These are phyloP conservation scores for Parazoanthus swiftii DNA, from an alignment of 92 coral and sea anemone species.

Conservation along the genomic window DNA sequence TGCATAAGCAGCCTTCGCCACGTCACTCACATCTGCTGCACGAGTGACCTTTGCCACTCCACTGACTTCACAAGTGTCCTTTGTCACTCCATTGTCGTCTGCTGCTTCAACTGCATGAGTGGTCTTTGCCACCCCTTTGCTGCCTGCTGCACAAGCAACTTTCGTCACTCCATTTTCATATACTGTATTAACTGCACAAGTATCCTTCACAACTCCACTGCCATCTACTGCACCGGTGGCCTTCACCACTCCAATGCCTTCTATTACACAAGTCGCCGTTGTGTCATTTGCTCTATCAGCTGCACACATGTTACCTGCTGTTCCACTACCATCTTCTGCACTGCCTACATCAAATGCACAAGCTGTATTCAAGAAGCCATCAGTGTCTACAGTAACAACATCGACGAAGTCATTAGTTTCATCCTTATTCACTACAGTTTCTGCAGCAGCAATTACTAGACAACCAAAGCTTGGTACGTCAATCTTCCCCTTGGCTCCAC, in stretches of 20 bases:
- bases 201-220: background rate
- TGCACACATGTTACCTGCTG: background rate
- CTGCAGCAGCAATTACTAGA: too few relatives aligned
- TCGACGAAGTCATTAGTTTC: background rate
- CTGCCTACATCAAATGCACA: background rate
- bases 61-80: background rate
- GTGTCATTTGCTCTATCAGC: background rate
- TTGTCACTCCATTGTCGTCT: background rate
- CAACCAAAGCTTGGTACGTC: background rate
- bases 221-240: background rate
- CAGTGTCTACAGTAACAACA: background rate
- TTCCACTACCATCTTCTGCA: background rate
- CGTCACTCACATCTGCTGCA: background rate
- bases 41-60: background rate
- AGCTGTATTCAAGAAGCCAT: background rate
- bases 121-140: background rate
- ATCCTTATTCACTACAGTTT: background rate
- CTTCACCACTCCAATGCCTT: background rate
- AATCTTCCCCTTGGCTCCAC: background rate
- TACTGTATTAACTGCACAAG: background rate
- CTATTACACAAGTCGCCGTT: background rate
- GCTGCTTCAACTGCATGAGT: background rate
- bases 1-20: background rate
- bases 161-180: background rate
- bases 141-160: background rate